These are phyloP conservation scores for Calliscelio sp. DNA, from an alignment of 2,888 invertebrate genomes.

Conservation along the genomic window DNA sequence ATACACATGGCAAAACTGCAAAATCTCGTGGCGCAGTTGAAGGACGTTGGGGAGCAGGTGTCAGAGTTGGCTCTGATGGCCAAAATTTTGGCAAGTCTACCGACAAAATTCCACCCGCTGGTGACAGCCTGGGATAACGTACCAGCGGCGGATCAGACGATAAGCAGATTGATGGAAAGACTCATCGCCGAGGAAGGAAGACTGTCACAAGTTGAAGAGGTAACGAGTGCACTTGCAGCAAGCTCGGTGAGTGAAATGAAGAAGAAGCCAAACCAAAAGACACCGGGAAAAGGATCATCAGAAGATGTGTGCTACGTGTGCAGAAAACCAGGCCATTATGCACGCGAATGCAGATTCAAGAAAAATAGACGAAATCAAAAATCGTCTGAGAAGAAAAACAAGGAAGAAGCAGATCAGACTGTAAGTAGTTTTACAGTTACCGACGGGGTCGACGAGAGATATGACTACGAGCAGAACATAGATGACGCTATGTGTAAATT, in stretches of 20 bases:
- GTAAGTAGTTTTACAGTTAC: conserved; percentile 31
- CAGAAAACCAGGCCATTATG: conserved; percentile 15
- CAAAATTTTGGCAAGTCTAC: conserved; percentile 28
- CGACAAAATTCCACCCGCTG: conserved; percentile 17
- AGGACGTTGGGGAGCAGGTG: conserved; percentile 13
- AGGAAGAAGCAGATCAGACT: background rate
- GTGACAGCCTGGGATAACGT: conserved; percentile 40
- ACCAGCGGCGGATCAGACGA: background rate
- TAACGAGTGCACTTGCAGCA: conserved; percentile 28
- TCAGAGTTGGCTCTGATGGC: conserved; percentile 15
- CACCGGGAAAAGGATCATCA: background rate
- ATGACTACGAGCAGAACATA: too few relatives aligned
- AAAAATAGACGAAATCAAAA: background rate
- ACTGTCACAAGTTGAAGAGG: conserved; percentile 32
- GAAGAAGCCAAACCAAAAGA: too few relatives aligned
- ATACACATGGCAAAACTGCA: conserved; percentile 28
- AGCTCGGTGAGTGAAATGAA: background rate
- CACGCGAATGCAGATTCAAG: conserved; percentile 14
- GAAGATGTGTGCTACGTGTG: conserved; percentile 26
- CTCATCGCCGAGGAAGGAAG: conserved; percentile 47
- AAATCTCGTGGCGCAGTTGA: conserved; percentile 18
- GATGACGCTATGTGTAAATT: conserved; percentile 4
- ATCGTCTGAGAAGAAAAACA: background rate
- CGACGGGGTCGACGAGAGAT: background rate
- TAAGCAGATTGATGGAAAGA: background rate